A percentile compares a stretch with the other conserved stretches of the same genome.
Conservation (phyloP, 2,113 vertebrate species). For the Gymnorhina tibicen region DNA sequence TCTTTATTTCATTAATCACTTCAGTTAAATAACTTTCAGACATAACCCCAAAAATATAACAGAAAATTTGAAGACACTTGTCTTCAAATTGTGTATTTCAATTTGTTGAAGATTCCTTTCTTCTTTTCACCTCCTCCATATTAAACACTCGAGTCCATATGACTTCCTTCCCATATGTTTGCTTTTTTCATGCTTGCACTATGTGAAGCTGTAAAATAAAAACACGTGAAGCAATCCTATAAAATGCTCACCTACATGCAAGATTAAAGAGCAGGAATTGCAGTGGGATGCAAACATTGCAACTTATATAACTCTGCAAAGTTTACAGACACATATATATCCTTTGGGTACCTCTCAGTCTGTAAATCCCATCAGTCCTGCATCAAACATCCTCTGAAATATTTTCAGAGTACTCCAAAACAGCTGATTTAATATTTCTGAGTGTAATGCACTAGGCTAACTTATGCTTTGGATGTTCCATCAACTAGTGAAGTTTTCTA, state of each 20-base stretch:
- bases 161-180: background rate
- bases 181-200: background rate
- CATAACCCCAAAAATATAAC: background rate
- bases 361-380: background rate
- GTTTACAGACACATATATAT: background rate
- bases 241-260: background rate
- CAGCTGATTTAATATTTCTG: background rate
- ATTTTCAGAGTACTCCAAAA: background rate
- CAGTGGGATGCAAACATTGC: background rate
- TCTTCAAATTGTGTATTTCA: no score
- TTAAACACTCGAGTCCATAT: background rate
- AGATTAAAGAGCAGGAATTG: background rate
- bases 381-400: background rate
- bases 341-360: background rate
- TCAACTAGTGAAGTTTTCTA: background rate
- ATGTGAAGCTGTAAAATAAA: background rate
- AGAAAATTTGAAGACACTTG: background rate
- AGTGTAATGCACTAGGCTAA: background rate
- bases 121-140: background rate
- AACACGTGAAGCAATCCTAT: background rate
- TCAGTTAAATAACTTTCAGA: background rate
- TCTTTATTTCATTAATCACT: background rate
- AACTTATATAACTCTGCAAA: background rate
- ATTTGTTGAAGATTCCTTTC: background rate
- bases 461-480: background rate